Percentiles rank a stretch among this genome's conserved stretches.
Conservation (phyloP, 2,888 invertebrate species). For the Hecatera dysodea region DNA sequence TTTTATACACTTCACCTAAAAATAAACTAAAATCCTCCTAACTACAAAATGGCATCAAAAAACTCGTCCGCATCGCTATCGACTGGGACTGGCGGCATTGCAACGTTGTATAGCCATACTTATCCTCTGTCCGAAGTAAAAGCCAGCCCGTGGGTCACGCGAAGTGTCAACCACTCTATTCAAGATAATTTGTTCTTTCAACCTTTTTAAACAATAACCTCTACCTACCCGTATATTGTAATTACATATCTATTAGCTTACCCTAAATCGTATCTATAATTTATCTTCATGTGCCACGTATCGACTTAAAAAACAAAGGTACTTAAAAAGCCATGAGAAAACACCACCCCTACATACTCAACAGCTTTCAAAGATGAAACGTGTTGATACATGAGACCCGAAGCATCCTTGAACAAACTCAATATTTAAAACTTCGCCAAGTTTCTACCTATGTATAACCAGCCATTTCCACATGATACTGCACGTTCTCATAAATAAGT, state of each 20-base stretch:
- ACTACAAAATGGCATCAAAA: no score
- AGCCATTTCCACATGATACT: background rate
- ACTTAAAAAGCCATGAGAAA: background rate
- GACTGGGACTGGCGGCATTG: no score
- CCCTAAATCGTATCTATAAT: background rate
- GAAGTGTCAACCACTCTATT: no score
- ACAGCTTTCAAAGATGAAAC: slow-evolving; percentile 12
- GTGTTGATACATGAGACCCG: slow-evolving; percentile 28
- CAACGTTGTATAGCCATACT: no score
- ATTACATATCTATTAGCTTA: background rate
- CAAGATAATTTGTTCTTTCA: background rate
- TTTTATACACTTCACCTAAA: no score
- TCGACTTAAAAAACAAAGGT: background rate
- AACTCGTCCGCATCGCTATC: no score
- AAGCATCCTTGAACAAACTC: background rate
- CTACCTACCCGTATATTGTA: no score
- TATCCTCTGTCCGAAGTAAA: no score
- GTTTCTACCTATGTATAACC: background rate
- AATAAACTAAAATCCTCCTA: no score
- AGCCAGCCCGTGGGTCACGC: no score
- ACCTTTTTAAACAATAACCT: background rate
- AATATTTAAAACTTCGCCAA: slow-evolving; percentile 3
- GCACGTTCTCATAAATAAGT: slow-evolving; percentile 2
- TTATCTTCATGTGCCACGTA: background rate
- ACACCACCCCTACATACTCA: no score